Conservation (phyloP, 2,888 invertebrate genomes). For the Pachydiplax longipennis region DNA sequence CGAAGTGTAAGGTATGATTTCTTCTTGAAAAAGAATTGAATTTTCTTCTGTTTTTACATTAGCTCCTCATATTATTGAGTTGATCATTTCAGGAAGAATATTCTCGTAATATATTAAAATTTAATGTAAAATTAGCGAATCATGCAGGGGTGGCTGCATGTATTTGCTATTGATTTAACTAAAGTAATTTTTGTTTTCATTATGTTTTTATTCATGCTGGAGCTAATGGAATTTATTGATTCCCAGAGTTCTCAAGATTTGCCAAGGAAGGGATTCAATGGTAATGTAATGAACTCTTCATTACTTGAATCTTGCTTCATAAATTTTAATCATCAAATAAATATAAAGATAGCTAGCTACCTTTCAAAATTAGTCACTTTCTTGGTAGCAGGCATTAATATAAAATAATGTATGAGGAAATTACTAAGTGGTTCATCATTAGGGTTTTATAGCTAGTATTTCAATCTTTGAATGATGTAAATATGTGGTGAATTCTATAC, state of each 20-base stretch:
- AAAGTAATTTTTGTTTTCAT: background rate
- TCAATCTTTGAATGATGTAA: too few relatives aligned
- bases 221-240: background rate
- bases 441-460: too few relatives aligned
- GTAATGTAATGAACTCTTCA: background rate
- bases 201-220: background rate
- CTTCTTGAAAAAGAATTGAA: background rate
- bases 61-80: background rate
- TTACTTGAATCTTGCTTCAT: background rate
- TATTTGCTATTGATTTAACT: background rate
- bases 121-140: too few relatives aligned
- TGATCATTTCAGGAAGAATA: background rate
- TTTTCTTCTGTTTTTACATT: background rate
- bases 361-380: too few relatives aligned
- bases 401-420: too few relatives aligned
- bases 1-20: background rate
- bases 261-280: background rate
- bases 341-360: too few relatives aligned
- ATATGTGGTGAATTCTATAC: too few relatives aligned
- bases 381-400: too few relatives aligned
- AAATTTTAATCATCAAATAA: too few relatives aligned
- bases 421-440: too few relatives aligned
- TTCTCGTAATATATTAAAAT: too few relatives aligned
- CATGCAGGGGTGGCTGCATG: background rate
- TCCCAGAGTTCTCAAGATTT: background rate